Base-by-base conservation (phyloP, 2,888 invertebrate species). In the Eupithecia subfuscata region DNA sequence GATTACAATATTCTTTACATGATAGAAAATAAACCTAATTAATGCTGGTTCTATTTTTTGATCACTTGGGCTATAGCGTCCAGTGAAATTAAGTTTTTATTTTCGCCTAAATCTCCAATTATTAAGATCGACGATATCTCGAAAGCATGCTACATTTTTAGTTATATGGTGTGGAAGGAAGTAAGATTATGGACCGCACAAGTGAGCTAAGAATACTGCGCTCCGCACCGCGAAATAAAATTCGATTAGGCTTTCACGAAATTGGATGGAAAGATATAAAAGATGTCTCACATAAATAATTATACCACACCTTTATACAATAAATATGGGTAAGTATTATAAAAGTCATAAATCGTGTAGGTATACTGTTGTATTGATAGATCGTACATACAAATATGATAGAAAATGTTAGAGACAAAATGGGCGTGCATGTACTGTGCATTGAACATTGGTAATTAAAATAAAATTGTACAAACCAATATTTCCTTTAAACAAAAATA, bases 351-450 rank as follows among this genome's bases (percentile, higher is more conserved):
- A 22, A 56, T 25, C 14, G 30, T 77, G 70, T 68, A 48, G 6
- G 6, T 6, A 74, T 67, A 43, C 37, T 43, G 48, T 65, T 43
- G 22, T 76, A 80, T 77, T 80, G 75, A 78, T 81, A 80, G 76
- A 77, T 78, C 78, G 22, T 76, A 79, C 76, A 74, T 40, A 37
- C 14, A 69, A 64, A 72, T 12, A 60, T 56, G 9, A 52, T 52
- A n/a, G 1, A 52, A 56, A 56, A 52, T 56, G 11, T 56, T 22
- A 56, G 0, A 56, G 22, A n/a, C 3, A 22, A 52, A 56, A 22
- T 56, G 12, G 4, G 43, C 43, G 43, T 43, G 12, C 12, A 43
- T 43, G 43, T 43, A 43, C 43, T 30, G 34, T 30, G 14, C 25
- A 30, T 22, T 14, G 22, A 63, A 43, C 12, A 63, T 63, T 63